Evolutionary conservation across 2,113 vertebrate genomes (phyloP), one percentile per base, ranked within the genome.

Genomic region (Varanus salvator): DNA sequence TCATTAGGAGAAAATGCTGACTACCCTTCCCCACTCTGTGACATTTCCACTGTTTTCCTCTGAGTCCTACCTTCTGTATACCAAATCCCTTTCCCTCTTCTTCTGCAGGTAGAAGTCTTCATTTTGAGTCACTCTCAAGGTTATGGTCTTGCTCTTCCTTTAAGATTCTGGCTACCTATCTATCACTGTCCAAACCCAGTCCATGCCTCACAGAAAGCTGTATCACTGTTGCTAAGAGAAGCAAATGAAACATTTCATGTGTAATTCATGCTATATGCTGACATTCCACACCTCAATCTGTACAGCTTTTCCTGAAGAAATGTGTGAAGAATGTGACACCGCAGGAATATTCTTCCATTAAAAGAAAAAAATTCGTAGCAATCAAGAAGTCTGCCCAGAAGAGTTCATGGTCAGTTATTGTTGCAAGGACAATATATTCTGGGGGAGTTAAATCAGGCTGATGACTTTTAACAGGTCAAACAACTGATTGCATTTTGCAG

Each of bases 401-500:
- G 87, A 25, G n/a, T 60, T 95, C 93, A 80, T 77, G 71, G 6
- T 91, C 60, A 90, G 17, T 60, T 86, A 87, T 19, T 86, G 44
- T 50, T 29, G 17, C 50, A 90, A 92, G 68, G 66, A 90, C 86
- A 87, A 3, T 11, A 34, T 74, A 84, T 71, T n/a, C 15, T 76
- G 8, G 68, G 60, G 57, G 25, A 89, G 86, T 60, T 81, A 86
- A 31, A 3, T 88, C 75, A 80, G 87, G 78, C 72, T 52, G 34
- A 78, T 90, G 85, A 88, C 5, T 91, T 89, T 82, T 87, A 91
- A 66, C 85, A 91, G 80, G 29, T 82, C 93, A 89, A 71, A 91
- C 86, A 81, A 4, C 4, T 90, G 54, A 89, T 77, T 89, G 81
- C 71, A 77, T 57, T 87, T 80, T 88, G 78, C 69, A 90, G 60